Evolutionary conservation across 1,140 invertebrate species (phyloP).

Genomic region (Bombus picipes): DNA sequence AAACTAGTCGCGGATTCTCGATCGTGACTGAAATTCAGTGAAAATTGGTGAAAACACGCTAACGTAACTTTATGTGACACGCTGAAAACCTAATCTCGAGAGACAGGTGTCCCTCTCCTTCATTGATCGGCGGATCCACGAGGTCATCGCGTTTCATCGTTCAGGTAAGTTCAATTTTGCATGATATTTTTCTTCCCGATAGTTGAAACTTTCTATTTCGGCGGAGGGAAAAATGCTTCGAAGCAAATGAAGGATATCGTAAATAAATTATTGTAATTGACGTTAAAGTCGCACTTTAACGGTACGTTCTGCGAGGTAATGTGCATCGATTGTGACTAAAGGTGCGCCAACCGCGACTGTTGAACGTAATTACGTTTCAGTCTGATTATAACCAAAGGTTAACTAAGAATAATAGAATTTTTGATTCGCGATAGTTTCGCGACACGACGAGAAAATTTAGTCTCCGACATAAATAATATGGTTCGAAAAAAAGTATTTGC

Average conservation of each 20-base stretch:
- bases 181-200: not conserved
- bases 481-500: not conserved
- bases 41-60: not conserved
- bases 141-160: not conserved
- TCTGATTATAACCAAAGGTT: not conserved
- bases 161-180: not conserved
- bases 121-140: not conserved
- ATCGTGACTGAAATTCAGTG: not conserved
- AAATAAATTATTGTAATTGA: not conserved
- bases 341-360: no score
- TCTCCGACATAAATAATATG: not conserved
- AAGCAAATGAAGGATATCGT: not conserved
- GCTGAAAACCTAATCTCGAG: not conserved
- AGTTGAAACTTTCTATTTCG: not conserved
- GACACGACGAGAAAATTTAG: no score
- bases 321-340: not conserved
- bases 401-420: not conserved
- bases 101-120: not conserved
- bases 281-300: not conserved
- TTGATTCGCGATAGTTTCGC: not conserved
- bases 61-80: constrained; percentile 6
- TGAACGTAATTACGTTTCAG: not conserved
- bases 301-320: not conserved
- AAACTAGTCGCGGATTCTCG: not conserved
- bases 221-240: not conserved